Evolutionary conservation across 1,140 invertebrate genomes (phyloP), one percentile per base, ranked within the genome.

Genomic region (Bombus superbus): DNA sequence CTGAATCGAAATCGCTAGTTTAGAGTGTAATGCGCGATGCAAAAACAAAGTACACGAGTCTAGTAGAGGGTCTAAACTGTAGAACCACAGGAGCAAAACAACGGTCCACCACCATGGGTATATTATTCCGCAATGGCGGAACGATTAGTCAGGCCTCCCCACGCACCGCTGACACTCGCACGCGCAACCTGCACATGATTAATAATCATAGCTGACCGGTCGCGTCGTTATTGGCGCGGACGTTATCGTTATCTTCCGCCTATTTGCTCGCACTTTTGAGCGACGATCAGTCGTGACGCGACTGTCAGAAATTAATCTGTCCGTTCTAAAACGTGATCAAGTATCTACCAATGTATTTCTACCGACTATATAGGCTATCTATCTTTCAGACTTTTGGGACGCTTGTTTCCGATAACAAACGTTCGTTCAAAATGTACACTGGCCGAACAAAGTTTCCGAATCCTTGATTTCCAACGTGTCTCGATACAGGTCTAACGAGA

Each of bases 151-250:
- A 94, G 91, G 87, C 79, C 90, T 57, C 84, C 86, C 83, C 82
- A 86, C 87, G 89, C 90, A 81, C 85, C 85, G 91, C 94, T 95
- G 94, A 95, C 94, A 95, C 88, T 95, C 77, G 93, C 94, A 95
- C 94, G 94, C 94, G 93, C 88, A 93, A 92, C 90, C 93, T 94
- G 94, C 92, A 86, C 92, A 91, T 95, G 94, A 95, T 95, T 95
- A 95, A 95, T 95, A 94, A 94, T 94, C 91, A 92, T 90, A 88
- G 86, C 87, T 59, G 71, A 71, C 86, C 85, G 47, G 47, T 53
- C 47, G 47, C 47, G 86, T 92, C 89, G 89, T 86, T 89, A 91
- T 92, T 87, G 86, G 87, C 81, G 83, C 75, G 81, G 74, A 75
- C 74, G 88, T 89, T 88, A 86, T 90, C 88, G 88, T 85, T 91